Base-by-base conservation (phyloP, 92 coral and sea anemone genomes). In the Plumapathes pennacea region DNA sequence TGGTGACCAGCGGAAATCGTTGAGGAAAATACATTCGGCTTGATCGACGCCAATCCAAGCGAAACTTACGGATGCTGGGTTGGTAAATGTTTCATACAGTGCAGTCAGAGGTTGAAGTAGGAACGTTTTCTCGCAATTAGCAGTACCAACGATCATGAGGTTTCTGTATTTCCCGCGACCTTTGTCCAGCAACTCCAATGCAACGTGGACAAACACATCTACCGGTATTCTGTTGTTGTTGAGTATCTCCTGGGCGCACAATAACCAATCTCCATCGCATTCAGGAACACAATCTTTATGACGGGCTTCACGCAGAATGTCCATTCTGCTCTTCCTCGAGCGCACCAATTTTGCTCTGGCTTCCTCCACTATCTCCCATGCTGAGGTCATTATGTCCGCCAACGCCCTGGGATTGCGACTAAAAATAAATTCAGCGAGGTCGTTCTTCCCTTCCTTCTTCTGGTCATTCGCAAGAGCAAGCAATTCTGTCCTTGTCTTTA, bases 391-490 rank as follows among this genome's bases (percentile, higher is more conserved):
- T 11, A 67, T 68, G 24, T 79, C 82, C 9, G 64, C 64, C 9
- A 69, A 64, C 23, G 52, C 80, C 18, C 52, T 41, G 1, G 80
- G 36, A 6, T 69, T 56, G 54, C 94, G 40, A 52, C 67, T 77
- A 1, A 85, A 10, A 19, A 80, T n/a, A 36, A 74, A 86, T 32
- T 80, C 61, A 21, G 75, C 80, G 2, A 77, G 25, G 57, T 84
- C 74, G 1, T 41, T 47, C 67, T 77, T 77, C 0, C 85, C 85
- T 34, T 86, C 88, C 38, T 11, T 13, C 15, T 52, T 85, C 29
- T 75, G 70, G 25, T 73, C 64, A 18, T 46, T n/a, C 4, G 76
- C 80, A 13, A 83, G 45, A 17, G 84, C 80, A 28, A 57, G 71
- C 50, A 85, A 58, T 31, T 84, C 77, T 0, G 75, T 72, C 31